phyloP scores from a whole-genome alignment of 2,113 vertebrate genomes.

The Coracopsis vasa region DNA sequence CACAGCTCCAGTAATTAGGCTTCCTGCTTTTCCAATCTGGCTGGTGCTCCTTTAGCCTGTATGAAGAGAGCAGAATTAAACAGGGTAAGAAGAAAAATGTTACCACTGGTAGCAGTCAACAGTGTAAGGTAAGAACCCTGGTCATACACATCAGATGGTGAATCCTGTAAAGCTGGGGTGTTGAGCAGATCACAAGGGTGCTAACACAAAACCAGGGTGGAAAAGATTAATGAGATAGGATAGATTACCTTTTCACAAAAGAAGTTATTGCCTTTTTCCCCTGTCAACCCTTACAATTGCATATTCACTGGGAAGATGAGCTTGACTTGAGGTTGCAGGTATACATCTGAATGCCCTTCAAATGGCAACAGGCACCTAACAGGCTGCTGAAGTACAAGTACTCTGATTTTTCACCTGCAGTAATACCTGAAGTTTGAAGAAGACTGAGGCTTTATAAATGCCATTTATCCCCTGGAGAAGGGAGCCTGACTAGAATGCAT shows the following conservation, averaged over 20 bases:
- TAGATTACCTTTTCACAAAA: background rate
- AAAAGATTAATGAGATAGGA: background rate
- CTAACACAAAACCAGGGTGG: background rate
- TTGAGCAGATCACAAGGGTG: background rate
- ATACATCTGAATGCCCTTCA: background rate
- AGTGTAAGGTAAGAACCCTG: background rate
- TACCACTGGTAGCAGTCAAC: background rate
- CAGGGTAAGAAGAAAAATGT: background rate
- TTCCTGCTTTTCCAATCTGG: background rate
- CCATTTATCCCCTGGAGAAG: background rate
- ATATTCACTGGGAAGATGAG: background rate
- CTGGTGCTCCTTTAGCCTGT: background rate
- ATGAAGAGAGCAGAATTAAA: background rate
- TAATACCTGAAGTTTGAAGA: background rate
- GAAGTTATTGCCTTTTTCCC: background rate
- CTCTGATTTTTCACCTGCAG: background rate
- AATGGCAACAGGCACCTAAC: background rate
- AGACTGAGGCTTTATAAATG: background rate
- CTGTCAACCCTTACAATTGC: background rate
- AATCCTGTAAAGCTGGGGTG: background rate
- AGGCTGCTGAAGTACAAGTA: background rate
- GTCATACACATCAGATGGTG: fast-evolving
- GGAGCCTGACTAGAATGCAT: background rate
- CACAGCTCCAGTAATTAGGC: background rate
- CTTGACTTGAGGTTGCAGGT: background rate